Percentiles rank a stretch among this genome's conserved stretches.
Conservation (phyloP, 2,797 vertebrate species). For the Ctenopoma multispine region DNA sequence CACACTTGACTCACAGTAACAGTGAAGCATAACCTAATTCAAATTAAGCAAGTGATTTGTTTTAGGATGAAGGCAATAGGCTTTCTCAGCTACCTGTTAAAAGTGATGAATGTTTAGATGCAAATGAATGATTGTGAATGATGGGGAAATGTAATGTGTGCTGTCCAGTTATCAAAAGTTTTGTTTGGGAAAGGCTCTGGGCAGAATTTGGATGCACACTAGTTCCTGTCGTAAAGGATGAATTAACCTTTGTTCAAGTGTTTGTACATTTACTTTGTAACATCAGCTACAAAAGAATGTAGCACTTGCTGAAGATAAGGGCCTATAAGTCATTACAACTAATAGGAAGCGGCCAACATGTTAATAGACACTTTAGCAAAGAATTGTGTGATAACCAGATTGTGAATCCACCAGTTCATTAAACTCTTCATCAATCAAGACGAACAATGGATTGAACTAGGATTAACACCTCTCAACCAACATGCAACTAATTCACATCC, state of each 20-base stretch:
- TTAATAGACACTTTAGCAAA: slow-evolving; percentile 17
- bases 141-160: slow-evolving; percentile 35
- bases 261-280: slow-evolving; percentile 19
- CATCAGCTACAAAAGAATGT: slow-evolving; percentile 14
- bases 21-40: slow-evolving; percentile 73
- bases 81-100: slow-evolving; percentile 69
- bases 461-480: slow-evolving; percentile 34
- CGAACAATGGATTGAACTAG: slow-evolving; percentile 19
- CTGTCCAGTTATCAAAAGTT: slow-evolving; percentile 38
- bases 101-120: slow-evolving; percentile 55
- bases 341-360: slow-evolving; percentile 27
- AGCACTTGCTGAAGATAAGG: slow-evolving; percentile 28
- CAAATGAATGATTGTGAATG: slow-evolving; percentile 50
- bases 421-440: slow-evolving; percentile 42
- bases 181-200: slow-evolving; percentile 34
- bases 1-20: slow-evolving; percentile 74
- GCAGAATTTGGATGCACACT: slow-evolving; percentile 41
- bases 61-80: slow-evolving; percentile 60
- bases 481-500: slow-evolving; percentile 42
- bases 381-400: slow-evolving; percentile 17
- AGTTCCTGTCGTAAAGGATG: slow-evolving; percentile 36
- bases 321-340: slow-evolving; percentile 33
- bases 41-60: slow-evolving; percentile 73
- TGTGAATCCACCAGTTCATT: slow-evolving; percentile 34
- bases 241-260: slow-evolving; percentile 26